Base-by-base conservation (phyloP, 2,888 invertebrate species). In the Synanthedon myopaeformis region DNA sequence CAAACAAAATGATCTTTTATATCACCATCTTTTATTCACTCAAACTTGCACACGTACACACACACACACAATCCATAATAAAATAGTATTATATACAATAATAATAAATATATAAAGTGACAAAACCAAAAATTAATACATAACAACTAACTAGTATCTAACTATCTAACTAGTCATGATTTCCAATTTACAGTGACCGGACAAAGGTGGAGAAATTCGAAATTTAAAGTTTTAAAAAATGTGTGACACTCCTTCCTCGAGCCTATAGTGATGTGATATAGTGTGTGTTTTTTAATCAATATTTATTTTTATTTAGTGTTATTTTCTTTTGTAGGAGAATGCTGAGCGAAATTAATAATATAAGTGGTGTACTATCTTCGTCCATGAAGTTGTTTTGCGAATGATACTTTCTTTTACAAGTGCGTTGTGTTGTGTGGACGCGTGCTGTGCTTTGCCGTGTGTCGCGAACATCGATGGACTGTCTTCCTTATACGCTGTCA, bases 351-450 rank as follows among this genome's bases (percentile, higher is more conserved):
- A 82, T 83, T 79, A 82, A 82, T 85, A 86, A 84, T 82, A 81
- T 87, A 79, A 87, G 86, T 86, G 82, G 82, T 84, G 86, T 86
- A 79, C 77, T 87, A 66, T 83, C 85, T 56, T 83, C 86, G 68
- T 82, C 87, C 64, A 85, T 87, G 76, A 86, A 86, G 81, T 85
- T 87, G 64, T 85, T 87, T 86, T 85, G 80, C 85, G 86, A 87
- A 81, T 87, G 84, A 87, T 85, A 84, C 80, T 79, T 74, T 76
- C 71, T 83, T 80, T 78, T 79, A 75, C 74, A 77, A 81, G 83
- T 85, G 83, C 72, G 70, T 76, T 81, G 81, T 82, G 74, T 74
- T 78, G 71, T 82, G 79, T 80, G 82, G 83, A 82, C 79, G 72
- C 74, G 72, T 80, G 80, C 80, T 80, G 74, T 82, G 83, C 80